Conservation (phyloP, 1,140 invertebrate genomes). For the Ladona fulva region DNA sequence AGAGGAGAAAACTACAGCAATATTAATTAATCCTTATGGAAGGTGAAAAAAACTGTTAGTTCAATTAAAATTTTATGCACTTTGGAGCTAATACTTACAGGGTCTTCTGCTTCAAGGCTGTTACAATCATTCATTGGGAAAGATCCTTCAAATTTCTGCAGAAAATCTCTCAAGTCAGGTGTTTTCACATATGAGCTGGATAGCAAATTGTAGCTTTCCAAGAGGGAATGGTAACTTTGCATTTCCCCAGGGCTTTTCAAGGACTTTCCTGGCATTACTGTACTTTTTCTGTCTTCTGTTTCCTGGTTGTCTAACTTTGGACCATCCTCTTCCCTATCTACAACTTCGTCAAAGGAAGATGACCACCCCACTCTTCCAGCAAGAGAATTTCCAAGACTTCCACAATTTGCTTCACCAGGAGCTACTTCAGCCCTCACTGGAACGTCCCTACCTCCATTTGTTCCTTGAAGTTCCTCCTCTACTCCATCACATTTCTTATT, state of each 20-base stretch:
- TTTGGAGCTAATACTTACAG: conserved; percentile 17
- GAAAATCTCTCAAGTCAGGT: conserved; percentile 52
- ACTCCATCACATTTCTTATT: conserved; percentile 17
- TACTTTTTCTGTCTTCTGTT: conserved; percentile 7
- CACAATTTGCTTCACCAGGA: conserved; percentile 1
- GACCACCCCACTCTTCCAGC: conserved; percentile 58
- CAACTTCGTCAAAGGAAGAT: conserved; percentile 44
- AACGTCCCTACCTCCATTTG: conserved; percentile 18
- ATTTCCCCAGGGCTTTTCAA: conserved; percentile 22
- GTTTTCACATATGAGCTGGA: conserved; percentile 39
- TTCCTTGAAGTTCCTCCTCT: conserved; percentile 25
- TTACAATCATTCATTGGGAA: background rate
- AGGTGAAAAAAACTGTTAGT: background rate
- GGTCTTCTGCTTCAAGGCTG: conserved; percentile 17
- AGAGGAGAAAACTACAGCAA: conserved; percentile 25
- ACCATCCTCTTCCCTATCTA: background rate
- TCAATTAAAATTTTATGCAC: background rate
- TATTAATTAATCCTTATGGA: conserved; percentile 8
- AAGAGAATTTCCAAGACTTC: conserved; percentile 52
- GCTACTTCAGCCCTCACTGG: conserved; percentile 18
- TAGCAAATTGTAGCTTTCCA: conserved; percentile 26
- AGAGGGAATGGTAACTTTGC: conserved; percentile 41
- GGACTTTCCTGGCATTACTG: conserved; percentile 25
- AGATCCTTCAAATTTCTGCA: conserved; percentile 37
- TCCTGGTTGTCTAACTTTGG: conserved; percentile 33